These are phyloP conservation scores for Todiramphus chloris DNA, from an alignment of 2,113 vertebrate genomes.

Conservation along the genomic window DNA sequence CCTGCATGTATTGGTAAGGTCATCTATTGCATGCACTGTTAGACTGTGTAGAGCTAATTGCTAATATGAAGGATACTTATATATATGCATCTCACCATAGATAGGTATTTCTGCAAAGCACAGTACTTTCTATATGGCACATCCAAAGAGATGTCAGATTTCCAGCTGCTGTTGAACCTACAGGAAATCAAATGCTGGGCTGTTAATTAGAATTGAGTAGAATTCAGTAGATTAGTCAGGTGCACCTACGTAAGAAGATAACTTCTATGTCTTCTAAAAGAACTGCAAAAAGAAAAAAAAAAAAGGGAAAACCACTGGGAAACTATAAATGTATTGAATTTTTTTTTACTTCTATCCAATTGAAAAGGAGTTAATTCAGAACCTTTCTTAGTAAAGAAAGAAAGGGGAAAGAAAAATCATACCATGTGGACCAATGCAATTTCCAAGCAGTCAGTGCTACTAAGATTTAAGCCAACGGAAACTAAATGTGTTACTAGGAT, in stretches of 20 bases:
- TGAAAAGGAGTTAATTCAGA: neutral
- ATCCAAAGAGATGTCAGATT: neutral
- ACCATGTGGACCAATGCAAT: neutral
- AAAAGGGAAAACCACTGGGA: neutral
- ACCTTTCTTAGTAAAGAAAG: neutral
- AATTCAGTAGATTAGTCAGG: neutral
- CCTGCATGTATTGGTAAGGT: neutral
- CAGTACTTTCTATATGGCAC: neutral
- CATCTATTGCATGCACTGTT: neutral
- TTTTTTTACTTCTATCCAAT: neutral
- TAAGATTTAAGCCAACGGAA: neutral
- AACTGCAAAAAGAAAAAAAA: neutral
- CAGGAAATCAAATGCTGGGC: neutral
- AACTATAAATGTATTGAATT: neutral
- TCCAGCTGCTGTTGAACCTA: neutral
- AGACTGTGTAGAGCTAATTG: neutral
- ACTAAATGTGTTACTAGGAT: neutral
- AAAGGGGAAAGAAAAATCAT: neutral
- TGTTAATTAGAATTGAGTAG: neutral
- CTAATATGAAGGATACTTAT: neutral
- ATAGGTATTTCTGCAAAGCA: neutral
- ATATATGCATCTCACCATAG: neutral
- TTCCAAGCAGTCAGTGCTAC: neutral
- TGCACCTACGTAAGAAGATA: neutral
- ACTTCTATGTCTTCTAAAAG: neutral